phyloP scores from a whole-genome alignment of 2,113 vertebrate genomes.

The Engraulis encrasicolus region DNA sequence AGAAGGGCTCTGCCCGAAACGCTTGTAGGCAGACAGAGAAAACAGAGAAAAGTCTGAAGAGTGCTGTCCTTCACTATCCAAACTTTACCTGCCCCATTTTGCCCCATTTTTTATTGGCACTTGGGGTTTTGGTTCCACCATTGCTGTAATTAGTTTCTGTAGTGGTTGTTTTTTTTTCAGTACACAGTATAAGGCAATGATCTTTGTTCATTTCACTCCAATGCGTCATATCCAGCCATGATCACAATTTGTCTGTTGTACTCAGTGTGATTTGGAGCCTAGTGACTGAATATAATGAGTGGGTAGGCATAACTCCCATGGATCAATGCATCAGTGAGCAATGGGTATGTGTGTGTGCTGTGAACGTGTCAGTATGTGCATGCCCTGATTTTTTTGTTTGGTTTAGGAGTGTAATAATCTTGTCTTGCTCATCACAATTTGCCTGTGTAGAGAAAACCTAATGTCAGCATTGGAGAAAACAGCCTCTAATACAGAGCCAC shows the following conservation, averaged over 20 bases:
- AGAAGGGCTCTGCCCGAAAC: too few relatives aligned
- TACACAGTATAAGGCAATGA: background rate
- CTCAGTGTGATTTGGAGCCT: background rate
- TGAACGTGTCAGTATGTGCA: background rate
- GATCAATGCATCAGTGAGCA: slow-evolving; percentile 24
- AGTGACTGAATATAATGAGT: slow-evolving; percentile 24
- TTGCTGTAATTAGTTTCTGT: background rate
- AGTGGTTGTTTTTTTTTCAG: background rate
- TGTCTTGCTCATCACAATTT: slow-evolving; percentile 56
- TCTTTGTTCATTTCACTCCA: background rate
- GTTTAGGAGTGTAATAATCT: background rate
- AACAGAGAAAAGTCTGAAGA: too few relatives aligned
- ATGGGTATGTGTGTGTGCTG: background rate
- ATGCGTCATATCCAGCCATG: background rate
- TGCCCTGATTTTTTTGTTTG: slow-evolving; percentile 23
- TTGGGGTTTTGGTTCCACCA: background rate
- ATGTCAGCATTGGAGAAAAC: slow-evolving; percentile 61
- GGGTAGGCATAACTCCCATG: slow-evolving; percentile 28
- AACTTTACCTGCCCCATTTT: slow-evolving; percentile 4
- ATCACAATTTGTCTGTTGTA: background rate
- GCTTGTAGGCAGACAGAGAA: too few relatives aligned
- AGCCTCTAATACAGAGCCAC: slow-evolving; percentile 65
- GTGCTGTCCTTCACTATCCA: background rate
- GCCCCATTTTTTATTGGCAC: background rate
- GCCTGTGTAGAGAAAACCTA: slow-evolving; percentile 58